Base-by-base conservation (phyloP, 23 tunicate genomes). In the Styela plicata region DNA sequence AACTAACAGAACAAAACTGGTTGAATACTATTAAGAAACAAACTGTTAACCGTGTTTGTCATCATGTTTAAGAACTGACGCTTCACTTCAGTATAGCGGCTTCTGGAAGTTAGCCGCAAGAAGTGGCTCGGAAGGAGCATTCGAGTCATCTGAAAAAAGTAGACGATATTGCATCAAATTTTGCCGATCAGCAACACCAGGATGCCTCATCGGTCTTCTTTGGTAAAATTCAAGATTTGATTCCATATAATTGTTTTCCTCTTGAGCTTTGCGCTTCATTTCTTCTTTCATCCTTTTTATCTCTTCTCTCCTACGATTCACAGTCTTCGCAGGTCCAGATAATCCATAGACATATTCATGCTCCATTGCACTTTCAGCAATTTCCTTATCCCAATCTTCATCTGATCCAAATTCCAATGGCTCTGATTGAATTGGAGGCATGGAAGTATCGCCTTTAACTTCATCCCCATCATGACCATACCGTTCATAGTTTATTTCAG, bases 371-470 rank as follows among this genome's bases (percentile, higher is more conserved):
- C 67, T 82, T 69, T 71, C 28, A 44, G 57, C 57, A 44, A 44
- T 44, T 44, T 44, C 57, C 10, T 44, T 19, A 61, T 86, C 90
- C 90, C 90, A 86, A 80, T 86, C 63, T 73, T 86, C 90, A 69
- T 63, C 73, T 3, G n/a, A 64, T 21, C 71, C 78, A 69, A 85
- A 85, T n/a, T 79, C 89, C 5, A 29, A 76, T 24, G 53, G 70
- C 3, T 86, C 65, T 10, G 26, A 28, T 5, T n/a, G 52, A 19
- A 63, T 64, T 23, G 90, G 80, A 23, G 90, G 90, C 29, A 86
- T 70, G 32, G 85, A 35, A 10, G 90, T 86, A 34, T 73, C 73
- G 16, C 90, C 90, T 62, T 78, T 86, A 21, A 82, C 74, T 57
- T 86, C 85, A 70, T 80, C 80, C 20, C 80, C 90, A 71, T 79